Conservation (phyloP, 2,888 invertebrate genomes). For the Invenusta paracnida region DNA sequence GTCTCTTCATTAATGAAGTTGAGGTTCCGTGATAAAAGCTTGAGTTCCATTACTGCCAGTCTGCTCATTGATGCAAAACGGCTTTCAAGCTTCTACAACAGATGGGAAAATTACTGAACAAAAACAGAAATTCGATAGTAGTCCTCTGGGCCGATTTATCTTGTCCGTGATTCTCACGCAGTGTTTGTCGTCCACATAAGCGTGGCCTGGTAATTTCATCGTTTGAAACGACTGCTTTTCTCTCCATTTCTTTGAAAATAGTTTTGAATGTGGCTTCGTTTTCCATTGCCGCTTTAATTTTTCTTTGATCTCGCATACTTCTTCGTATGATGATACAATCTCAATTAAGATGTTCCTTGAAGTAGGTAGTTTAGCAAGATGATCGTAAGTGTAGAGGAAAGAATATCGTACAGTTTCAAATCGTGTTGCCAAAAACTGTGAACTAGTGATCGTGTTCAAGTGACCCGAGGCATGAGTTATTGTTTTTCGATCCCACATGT, state of each 20-base stretch:
- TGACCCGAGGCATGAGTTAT: too few relatives aligned
- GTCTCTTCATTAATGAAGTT: background rate
- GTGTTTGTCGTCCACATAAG: background rate
- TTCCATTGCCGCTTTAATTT: background rate
- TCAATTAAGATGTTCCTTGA: too few relatives aligned
- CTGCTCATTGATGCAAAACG: background rate
- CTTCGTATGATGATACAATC: background rate
- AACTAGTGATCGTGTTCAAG: too few relatives aligned
- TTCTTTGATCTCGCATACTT: background rate
- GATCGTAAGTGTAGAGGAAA: too few relatives aligned
- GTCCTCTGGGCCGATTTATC: background rate
- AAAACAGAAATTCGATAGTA: background rate
- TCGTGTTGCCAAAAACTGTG: too few relatives aligned
- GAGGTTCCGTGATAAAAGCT: background rate
- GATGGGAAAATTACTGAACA: background rate
- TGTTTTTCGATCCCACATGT: too few relatives aligned
- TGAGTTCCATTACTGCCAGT: background rate
- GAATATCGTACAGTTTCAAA: too few relatives aligned
- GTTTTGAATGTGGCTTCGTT: background rate
- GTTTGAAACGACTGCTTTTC: background rate
- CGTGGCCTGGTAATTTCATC: background rate
- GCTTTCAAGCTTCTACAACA: background rate
- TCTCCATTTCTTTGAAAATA: background rate
- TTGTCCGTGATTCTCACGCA: background rate
- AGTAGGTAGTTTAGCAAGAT: too few relatives aligned